These are phyloP conservation scores for Styela plicata DNA, from an alignment of 23 tunicate species.

Conservation along the genomic window DNA sequence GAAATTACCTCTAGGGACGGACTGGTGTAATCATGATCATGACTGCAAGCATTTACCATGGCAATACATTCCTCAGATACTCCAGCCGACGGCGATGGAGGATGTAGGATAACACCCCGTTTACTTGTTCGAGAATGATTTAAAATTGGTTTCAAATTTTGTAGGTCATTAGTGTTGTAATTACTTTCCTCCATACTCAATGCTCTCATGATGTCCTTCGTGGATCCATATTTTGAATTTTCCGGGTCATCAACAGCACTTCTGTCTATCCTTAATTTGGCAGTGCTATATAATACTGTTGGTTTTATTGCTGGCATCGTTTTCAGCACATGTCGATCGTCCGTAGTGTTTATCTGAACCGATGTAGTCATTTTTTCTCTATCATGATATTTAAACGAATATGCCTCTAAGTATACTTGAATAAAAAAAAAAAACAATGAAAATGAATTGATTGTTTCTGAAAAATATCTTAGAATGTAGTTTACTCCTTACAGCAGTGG, in stretches of 20 bases:
- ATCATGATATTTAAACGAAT: no score
- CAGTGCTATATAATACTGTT: neutral
- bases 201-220: neutral
- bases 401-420: no score
- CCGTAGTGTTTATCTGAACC: neutral
- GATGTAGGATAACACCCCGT: neutral
- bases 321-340: neutral
- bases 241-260: neutral
- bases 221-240: neutral
- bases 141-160: neutral
- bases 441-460: no score
- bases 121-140: neutral
- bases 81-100: slow-evolving; percentile 50
- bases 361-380: neutral
- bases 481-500: no score
- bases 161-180: neutral
- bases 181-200: neutral
- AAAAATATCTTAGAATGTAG: no score
- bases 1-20: neutral
- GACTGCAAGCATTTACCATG: slow-evolving; percentile 83
- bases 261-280: neutral
- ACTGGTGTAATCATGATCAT: slow-evolving; percentile 76
- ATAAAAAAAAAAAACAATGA: no score
- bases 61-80: slow-evolving; percentile 76
- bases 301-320: neutral